These are phyloP conservation scores for Carassius auratus DNA, from an alignment of 2,113 vertebrate genomes.

Conservation along the genomic window DNA sequence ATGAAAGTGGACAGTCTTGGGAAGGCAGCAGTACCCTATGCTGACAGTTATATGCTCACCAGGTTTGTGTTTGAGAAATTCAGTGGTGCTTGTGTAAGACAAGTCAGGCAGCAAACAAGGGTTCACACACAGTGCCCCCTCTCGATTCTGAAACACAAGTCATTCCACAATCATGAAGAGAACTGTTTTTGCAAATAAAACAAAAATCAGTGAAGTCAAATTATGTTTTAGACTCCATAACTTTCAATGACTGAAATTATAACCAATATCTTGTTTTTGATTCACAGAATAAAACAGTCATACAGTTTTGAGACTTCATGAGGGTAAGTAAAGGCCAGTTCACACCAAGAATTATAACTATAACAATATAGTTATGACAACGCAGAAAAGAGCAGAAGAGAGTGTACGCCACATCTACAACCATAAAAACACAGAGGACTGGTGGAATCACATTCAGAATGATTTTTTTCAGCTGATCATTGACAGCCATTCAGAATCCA, in stretches of 20 bases:
- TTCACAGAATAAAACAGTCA: not conserved
- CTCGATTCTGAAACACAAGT: constrained; percentile 61
- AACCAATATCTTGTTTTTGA: not conserved
- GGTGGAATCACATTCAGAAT: too few relatives aligned
- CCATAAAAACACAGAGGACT: too few relatives aligned
- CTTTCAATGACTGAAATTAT: not conserved
- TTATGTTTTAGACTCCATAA: not conserved
- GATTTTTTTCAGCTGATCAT: too few relatives aligned
- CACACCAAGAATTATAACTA: not conserved
- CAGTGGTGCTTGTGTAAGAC: constrained; percentile 61
- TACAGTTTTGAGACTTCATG: not conserved
- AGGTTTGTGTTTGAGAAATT: constrained; percentile 64
- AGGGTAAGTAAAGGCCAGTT: not conserved
- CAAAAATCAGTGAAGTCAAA: not conserved
- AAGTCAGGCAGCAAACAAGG: constrained; percentile 71
- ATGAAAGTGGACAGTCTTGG: not conserved
- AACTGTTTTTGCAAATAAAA: not conserved
- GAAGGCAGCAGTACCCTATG: not conserved
- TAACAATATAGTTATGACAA: not conserved
- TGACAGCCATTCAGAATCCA: too few relatives aligned
- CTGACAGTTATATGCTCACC: constrained; percentile 58
- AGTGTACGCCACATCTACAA: not conserved
- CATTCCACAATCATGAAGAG: not conserved
- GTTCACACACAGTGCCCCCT: constrained; percentile 64
- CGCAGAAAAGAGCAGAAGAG: not conserved